Evolutionary conservation across 2,888 invertebrate species (phyloP).

Genomic region (Corythucha ciliata): DNA sequence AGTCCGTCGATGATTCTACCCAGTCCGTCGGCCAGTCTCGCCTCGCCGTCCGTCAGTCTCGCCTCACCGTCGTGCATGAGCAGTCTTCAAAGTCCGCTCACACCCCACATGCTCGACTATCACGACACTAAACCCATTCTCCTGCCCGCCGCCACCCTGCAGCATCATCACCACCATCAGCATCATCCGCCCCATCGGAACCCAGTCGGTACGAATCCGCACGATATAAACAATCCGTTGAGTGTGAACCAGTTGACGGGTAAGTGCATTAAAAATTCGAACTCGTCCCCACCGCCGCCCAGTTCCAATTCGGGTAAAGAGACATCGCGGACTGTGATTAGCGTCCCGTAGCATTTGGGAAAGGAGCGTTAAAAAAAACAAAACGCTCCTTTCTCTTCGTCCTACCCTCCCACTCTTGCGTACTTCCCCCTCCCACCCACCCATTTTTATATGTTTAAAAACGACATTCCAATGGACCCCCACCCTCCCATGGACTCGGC

Average conservation of each 20-base stretch:
- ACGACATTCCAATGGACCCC: too few relatives aligned
- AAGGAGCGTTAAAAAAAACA: conserved; percentile 33
- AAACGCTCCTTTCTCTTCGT: conserved; percentile 17
- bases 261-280: conserved; percentile 35
- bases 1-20: conserved; percentile 64
- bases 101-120: conserved; percentile 40
- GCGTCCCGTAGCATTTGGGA: conserved; percentile 35
- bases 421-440: not conserved
- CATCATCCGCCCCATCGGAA: conserved; percentile 47
- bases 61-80: conserved; percentile 52
- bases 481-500: conserved; percentile 11
- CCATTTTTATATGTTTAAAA: not conserved
- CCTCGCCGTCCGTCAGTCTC: conserved; percentile 53
- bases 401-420: not conserved
- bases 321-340: conserved; percentile 33
- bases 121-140: conserved; percentile 42
- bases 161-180: conserved; percentile 43
- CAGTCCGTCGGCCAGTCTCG: conserved; percentile 65
- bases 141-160: conserved; percentile 41
- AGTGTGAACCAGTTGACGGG: conserved; percentile 70
- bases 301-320: conserved; percentile 31
- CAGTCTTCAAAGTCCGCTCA: conserved; percentile 44
- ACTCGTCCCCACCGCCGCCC: conserved; percentile 24
- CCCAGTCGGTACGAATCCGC: conserved; percentile 83
- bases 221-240: conserved; percentile 84